Evolutionary conservation across 2,888 invertebrate species (phyloP).

Genomic region (Andrena chrysosceles): DNA sequence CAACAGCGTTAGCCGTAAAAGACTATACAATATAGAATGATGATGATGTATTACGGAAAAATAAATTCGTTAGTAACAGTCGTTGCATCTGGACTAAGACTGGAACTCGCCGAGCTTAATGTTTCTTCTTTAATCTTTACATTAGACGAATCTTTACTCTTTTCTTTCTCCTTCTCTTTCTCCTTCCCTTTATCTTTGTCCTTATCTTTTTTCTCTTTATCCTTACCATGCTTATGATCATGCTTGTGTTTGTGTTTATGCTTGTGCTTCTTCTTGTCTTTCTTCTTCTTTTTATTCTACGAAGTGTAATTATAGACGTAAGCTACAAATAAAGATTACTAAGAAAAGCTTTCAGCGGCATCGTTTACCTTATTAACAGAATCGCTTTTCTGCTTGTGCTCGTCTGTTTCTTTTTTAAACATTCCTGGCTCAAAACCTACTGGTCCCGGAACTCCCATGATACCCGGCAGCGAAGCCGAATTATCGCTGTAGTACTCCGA

Average conservation of each 20-base stretch:
- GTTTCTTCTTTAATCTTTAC: constrained; percentile 91
- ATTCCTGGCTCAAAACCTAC: constrained; percentile 94
- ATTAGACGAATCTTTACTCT: constrained; percentile 86
- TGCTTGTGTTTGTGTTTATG: constrained; percentile 88
- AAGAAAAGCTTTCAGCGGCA: constrained; percentile 23
- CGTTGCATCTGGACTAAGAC: constrained; percentile 89
- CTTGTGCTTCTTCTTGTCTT: constrained; percentile 96
- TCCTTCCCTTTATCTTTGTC: constrained; percentile 85
- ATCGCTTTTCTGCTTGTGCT: constrained; percentile 87
- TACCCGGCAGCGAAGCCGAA: constrained; percentile 92
- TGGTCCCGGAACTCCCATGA: constrained; percentile 89
- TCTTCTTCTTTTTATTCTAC: constrained; percentile 89
- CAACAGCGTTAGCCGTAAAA: constrained; percentile 28
- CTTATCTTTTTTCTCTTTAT: constrained; percentile 91
- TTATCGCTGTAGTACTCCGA: constrained; percentile 92
- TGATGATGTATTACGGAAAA: constrained; percentile 72
- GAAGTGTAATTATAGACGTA: constrained; percentile 45
- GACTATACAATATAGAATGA: neutral
- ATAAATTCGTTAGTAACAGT: constrained; percentile 79
- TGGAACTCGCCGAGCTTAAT: constrained; percentile 91
- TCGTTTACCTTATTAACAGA: constrained; percentile 85
- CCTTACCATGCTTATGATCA: constrained; percentile 86
- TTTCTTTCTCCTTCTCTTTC: constrained; percentile 86
- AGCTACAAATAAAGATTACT: neutral
- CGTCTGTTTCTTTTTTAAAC: constrained; percentile 88